Conservation (phyloP, 2,797 vertebrate genomes). For the Sitta carolinensis region DNA sequence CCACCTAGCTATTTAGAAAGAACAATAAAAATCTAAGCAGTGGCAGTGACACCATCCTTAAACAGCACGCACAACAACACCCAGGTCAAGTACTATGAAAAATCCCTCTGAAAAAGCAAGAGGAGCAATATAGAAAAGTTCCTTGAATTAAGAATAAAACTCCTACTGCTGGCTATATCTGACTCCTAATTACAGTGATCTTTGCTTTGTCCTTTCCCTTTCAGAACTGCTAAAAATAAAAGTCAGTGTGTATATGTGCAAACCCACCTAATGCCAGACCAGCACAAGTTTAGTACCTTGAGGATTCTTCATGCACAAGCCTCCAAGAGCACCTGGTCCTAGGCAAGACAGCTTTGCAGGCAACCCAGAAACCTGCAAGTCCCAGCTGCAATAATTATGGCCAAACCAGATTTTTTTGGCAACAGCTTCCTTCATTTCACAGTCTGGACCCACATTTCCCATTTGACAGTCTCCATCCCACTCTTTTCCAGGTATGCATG, state of each 20-base stretch:
- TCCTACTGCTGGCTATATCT: neutral
- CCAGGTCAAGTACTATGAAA: neutral
- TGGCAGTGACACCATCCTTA: neutral
- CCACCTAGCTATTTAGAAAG: neutral
- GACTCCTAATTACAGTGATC: neutral
- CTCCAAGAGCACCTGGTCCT: neutral
- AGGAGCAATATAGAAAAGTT: neutral
- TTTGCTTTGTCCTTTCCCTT: neutral
- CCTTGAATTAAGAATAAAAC: neutral
- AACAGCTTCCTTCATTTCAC: neutral
- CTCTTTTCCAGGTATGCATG: neutral
- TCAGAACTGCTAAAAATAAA: neutral
- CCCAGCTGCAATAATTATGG: neutral
- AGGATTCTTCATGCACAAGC: neutral
- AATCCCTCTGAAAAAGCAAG: neutral
- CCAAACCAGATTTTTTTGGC: constrained; percentile 35
- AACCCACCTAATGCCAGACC: neutral
- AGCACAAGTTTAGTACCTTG: neutral
- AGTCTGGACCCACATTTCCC: neutral
- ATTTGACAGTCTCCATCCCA: neutral
- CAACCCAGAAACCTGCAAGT: neutral
- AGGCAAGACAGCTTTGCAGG: neutral
- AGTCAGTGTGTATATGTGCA: neutral
- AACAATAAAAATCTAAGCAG: neutral
- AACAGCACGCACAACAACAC: fast-evolving